Percentiles rank a stretch among this genome's conserved stretches.
Conservation (phyloP, 2,797 vertebrate species). For the Ceryle rudis region DNA sequence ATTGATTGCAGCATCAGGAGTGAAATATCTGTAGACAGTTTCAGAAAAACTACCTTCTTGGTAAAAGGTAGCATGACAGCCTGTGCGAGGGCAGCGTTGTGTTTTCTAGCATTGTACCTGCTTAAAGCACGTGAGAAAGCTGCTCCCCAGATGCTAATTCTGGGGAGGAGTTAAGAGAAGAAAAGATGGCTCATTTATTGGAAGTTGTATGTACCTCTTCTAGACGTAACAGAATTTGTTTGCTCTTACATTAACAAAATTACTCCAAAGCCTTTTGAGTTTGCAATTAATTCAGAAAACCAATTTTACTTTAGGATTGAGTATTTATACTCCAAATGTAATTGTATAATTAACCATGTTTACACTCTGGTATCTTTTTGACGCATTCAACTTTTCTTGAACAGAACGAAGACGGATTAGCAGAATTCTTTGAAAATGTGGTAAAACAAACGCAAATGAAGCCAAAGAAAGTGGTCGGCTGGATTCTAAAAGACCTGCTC, state of each 20-base stretch:
- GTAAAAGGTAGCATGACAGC: not conserved
- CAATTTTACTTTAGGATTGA: not conserved
- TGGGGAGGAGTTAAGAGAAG: constrained; percentile 4
- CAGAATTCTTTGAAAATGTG: constrained; percentile 92
- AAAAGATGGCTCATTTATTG: not conserved
- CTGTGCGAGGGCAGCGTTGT: not conserved
- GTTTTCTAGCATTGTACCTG: not conserved
- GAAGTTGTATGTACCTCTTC: not conserved
- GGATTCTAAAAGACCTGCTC: constrained; percentile 91
- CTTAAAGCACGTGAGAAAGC: not conserved
- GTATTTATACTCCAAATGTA: not conserved
- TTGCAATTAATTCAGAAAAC: not conserved
- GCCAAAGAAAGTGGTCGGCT: constrained; percentile 92
- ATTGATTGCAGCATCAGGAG: not conserved
- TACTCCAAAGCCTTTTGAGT: not conserved
- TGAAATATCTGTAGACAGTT: constrained; percentile 33
- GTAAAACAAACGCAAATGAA: constrained; percentile 84
- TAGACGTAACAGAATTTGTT: not conserved
- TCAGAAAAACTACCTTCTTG: constrained; percentile 14
- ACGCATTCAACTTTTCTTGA: constrained; percentile 14
- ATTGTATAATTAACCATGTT: not conserved
- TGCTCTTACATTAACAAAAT: not conserved
- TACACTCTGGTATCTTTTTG: not conserved
- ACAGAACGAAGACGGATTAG: constrained; percentile 93
- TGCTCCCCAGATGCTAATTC: not conserved